Percentiles rank a stretch among this genome's conserved stretches.
These are phyloP conservation scores for Oscheius sp. DNA, from an alignment of 1,140 invertebrate genomes.

Conservation along the genomic window DNA sequence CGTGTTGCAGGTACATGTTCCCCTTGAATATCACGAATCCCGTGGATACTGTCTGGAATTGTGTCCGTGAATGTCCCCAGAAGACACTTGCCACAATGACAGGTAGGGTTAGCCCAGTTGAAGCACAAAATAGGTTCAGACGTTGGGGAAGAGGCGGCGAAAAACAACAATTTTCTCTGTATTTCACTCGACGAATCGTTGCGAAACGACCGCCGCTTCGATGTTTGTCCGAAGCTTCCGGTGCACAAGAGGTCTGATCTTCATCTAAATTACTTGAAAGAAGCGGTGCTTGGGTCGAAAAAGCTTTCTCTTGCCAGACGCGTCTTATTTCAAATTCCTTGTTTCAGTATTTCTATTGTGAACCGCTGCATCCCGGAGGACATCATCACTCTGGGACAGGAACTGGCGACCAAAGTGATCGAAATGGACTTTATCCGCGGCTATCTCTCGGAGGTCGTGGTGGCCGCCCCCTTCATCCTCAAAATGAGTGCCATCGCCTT, in stretches of 20 bases:
- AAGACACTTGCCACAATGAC: background rate
- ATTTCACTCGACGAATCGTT: background rate
- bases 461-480: background rate
- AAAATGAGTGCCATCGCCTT: background rate
- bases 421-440: background rate
- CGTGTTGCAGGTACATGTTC: slow-evolving; percentile 5
- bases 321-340: too few relatives aligned
- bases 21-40: slow-evolving; percentile 1
- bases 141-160: background rate
- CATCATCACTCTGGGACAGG: background rate
- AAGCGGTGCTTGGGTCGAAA: too few relatives aligned
- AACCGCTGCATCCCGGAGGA: background rate
- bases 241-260: background rate
- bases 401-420: background rate
- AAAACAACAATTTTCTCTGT: background rate
- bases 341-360: too few relatives aligned
- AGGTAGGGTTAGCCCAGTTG: background rate
- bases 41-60: background rate
- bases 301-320: too few relatives aligned
- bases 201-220: too few relatives aligned
- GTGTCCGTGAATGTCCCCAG: background rate
- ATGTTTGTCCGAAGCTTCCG: background rate
- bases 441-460: background rate
- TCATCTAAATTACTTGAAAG: too few relatives aligned
- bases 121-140: background rate